A percentile compares a stretch with the other conserved stretches of the same genome.
Conservation (phyloP, 2,797 vertebrate species). For the Austrolebias charrua region DNA sequence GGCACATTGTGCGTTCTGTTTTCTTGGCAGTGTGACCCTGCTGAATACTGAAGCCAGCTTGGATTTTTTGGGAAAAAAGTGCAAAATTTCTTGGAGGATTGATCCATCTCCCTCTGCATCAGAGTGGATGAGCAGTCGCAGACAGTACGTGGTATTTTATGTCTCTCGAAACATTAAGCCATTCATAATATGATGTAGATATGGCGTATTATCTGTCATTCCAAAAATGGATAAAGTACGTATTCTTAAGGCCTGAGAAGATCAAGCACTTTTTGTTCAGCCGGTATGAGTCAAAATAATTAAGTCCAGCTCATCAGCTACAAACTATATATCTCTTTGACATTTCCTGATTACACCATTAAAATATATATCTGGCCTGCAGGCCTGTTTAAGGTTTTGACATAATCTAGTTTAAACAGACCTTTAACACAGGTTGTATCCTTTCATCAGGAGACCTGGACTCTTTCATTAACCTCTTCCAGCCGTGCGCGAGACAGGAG, state of each 20-base stretch:
- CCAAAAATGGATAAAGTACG: too few relatives aligned
- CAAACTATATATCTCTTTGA: conserved; percentile 36
- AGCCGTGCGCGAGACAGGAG: conserved; percentile 57
- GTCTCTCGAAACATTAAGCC: not conserved
- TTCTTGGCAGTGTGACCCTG: conserved; percentile 76
- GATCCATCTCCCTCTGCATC: conserved; percentile 41
- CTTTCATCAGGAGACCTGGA: conserved; percentile 66
- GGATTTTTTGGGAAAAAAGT: conserved; percentile 53
- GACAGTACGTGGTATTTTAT: conserved; percentile 4
- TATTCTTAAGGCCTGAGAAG: conserved; percentile 6
- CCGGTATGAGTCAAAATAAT: conserved; percentile 18
- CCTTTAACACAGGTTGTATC: conserved; percentile 41
- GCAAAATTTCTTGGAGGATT: conserved; percentile 59
- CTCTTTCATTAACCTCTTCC: conserved; percentile 63
- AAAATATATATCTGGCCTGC: conserved; percentile 19
- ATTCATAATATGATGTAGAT: not conserved
- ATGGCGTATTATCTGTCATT: not conserved
- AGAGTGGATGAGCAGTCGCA: conserved; percentile 25
- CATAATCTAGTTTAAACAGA: conserved; percentile 30
- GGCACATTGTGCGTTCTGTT: conserved; percentile 75
- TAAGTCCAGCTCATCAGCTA: conserved; percentile 9
- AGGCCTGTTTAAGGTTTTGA: conserved; percentile 44
- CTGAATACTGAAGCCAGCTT: conserved; percentile 76
- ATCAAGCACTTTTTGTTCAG: conserved; percentile 16
- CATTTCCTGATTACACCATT: conserved; percentile 46